phyloP scores from a whole-genome alignment of 30 jellyfish, hydroid and myxozoan genomes.

The Aurelia aurita complex sp. Pacific region DNA sequence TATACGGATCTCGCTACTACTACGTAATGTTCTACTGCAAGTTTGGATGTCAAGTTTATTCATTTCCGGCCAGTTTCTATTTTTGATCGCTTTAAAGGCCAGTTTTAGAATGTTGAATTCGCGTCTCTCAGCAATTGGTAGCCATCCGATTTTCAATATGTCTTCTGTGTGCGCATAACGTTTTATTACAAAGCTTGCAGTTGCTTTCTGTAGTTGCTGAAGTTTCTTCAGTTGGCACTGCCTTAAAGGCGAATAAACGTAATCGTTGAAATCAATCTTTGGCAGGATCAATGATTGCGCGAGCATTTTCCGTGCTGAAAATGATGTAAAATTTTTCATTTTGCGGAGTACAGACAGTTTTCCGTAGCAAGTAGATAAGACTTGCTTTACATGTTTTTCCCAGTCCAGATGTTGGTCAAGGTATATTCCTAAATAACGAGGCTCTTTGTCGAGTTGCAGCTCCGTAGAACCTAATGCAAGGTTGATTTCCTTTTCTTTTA shows the following conservation, averaged over 20 bases:
- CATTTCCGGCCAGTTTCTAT: too few species aligned
- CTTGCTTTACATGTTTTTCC: constrained; percentile 33
- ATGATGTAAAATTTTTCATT: constrained; percentile 14
- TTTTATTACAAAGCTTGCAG: too few species aligned
- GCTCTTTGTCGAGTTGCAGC: constrained; percentile 61
- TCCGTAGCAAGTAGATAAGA: constrained; percentile 18
- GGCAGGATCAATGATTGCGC: constrained; percentile 29
- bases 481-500: constrained; percentile 46
- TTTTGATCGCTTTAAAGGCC: too few species aligned
- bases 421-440: constrained; percentile 46
- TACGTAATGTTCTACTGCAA: too few species aligned
- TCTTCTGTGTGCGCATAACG: too few species aligned
- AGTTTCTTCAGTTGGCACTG: constrained; percentile 38
- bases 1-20: too few species aligned
- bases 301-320: constrained; percentile 20
- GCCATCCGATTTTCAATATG: too few species aligned
- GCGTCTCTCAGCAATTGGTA: too few species aligned
- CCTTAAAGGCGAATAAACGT: constrained; percentile 16
- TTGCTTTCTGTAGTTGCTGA: not conserved
- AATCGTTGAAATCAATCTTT: constrained; percentile 16
- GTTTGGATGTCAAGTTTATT: too few species aligned
- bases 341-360: constrained; percentile 31
- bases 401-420: constrained; percentile 53
- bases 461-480: constrained; percentile 44
- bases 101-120: too few species aligned